Base-by-base conservation (phyloP, 2,888 invertebrate genomes). In the Oithona nana region DNA sequence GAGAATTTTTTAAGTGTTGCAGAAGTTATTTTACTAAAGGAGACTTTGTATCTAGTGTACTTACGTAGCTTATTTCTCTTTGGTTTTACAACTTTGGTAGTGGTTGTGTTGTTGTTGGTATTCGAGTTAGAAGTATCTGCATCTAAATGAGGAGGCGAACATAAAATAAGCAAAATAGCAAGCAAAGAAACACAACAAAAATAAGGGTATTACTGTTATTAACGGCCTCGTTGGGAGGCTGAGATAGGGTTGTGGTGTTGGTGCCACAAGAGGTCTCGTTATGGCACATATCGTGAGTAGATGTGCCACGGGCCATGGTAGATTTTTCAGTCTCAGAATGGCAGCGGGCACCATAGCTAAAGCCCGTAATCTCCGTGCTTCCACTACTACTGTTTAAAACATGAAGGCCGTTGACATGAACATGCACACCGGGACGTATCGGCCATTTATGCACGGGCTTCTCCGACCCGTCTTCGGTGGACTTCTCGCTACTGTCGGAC, bases 381-480 rank as follows among this genome's bases (percentile, higher is more conserved):
- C 2, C 48, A 26, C 20, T 59, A 49, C 49, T 59, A 63, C 68
- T 67, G 50, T 69, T 69, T 58, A 79, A 74, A 68, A 83, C 84
- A 72, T 86, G 84, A 72, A 84, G 81, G 63, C 86, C 85, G 75
- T 88, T 88, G 28, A 88, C 83, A 72, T 89, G 89, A 57, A 89
- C 84, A 69, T 89, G 77, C 61, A 89, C 88, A 61, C 89, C 89
- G 1, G 89, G 88, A 70, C 86, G 84, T 65, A 88, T 74, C 8
- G 89, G 89, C 89, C 89, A 90, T 71, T 86, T 83, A 67, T 77
- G 81, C 2, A 80, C 79, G 26, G 82, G 78, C 28, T 72, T 54
- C 54, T 54, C n/a, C n/a, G n/a, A n/a, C n/a, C n/a, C 39, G 39
- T 39, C 39, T 16, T 39, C 39, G 16, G 39, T 6, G 6, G 39